A percentile compares a stretch with the other conserved stretches of the same genome.
phyloP scores from a whole-genome alignment of 2,888 invertebrate genomes.

The Parasteatoda lunata region DNA sequence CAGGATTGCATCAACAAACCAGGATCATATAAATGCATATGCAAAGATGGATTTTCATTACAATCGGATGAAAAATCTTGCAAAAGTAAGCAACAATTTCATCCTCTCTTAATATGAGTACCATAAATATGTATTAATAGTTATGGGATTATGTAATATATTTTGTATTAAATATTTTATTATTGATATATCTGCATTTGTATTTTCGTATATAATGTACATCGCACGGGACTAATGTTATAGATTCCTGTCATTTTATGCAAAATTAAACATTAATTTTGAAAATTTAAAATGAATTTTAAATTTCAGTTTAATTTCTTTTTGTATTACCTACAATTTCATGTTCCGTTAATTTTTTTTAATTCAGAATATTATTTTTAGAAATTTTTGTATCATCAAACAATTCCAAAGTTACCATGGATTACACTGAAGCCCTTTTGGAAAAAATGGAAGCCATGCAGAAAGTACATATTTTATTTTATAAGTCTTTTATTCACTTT shows the following conservation, averaged over 20 bases:
- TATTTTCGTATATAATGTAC: too few species aligned
- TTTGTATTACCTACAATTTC: not conserved
- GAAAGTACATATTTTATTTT: not conserved
- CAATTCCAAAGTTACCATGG: not conserved
- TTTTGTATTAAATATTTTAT: too few species aligned
- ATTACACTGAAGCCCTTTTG: not conserved
- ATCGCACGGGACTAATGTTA: too few species aligned
- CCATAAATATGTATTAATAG: too few species aligned
- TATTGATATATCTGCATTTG: too few species aligned
- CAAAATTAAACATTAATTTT: too few species aligned
- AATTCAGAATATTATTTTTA: not conserved
- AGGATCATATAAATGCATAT: constrained; percentile 62
- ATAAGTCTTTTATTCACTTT: too few species aligned
- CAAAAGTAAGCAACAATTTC: constrained; percentile 49
- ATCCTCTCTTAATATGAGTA: too few species aligned
- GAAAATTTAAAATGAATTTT: too few species aligned
- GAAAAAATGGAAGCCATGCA: constrained; percentile 28
- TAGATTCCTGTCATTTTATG: too few species aligned
- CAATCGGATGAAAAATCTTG: constrained; percentile 47
- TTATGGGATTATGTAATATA: too few species aligned
- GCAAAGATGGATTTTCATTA: constrained; percentile 43
- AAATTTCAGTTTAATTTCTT: too few species aligned
- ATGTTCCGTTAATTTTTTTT: not conserved
- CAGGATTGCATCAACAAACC: constrained; percentile 61
- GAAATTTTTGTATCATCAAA: not conserved